Percentiles rank a stretch among this genome's conserved stretches.
phyloP scores from a whole-genome alignment of 2,888 invertebrate genomes.

The Drosophila acutilabella region DNA sequence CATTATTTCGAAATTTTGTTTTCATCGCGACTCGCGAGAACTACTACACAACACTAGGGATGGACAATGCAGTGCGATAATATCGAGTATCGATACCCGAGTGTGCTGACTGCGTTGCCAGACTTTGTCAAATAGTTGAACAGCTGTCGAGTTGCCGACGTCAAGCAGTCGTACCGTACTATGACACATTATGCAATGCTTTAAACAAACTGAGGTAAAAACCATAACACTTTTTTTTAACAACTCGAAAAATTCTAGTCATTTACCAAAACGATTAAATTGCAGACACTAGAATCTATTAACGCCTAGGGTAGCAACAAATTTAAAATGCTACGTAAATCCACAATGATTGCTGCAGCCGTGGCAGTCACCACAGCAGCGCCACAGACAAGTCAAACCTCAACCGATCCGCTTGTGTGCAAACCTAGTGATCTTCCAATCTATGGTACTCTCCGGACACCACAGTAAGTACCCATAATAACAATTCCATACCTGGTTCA shows the following conservation, averaged over 20 bases:
- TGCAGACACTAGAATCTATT: slow-evolving; percentile 32
- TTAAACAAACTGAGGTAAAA: slow-evolving; percentile 51
- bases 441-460: slow-evolving; percentile 77
- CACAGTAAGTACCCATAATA: slow-evolving; percentile 63
- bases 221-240: slow-evolving; percentile 29
- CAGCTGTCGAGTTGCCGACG: slow-evolving; percentile 35
- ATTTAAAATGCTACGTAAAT: slow-evolving; percentile 55
- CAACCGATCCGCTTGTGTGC: slow-evolving; percentile 57
- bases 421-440: slow-evolving; percentile 83
- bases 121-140: neutral
- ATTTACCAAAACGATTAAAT: slow-evolving; percentile 25
- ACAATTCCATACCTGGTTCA: neutral
- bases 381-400: slow-evolving; percentile 3
- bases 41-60: slow-evolving; percentile 16
- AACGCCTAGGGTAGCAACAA: slow-evolving; percentile 21
- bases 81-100: neutral
- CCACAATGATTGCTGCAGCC: slow-evolving; percentile 70
- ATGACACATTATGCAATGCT: slow-evolving; percentile 65
- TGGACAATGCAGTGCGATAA: neutral
- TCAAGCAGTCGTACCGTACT: slow-evolving; percentile 60
- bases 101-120: slow-evolving; percentile 5
- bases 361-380: slow-evolving; percentile 60
- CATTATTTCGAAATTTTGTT: slow-evolving; percentile 42
- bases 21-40: slow-evolving; percentile 49
- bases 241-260: slow-evolving; percentile 59